Evolutionary conservation across 1,140 invertebrate species (phyloP), one percentile per base, ranked within the genome.

Genomic region (Zaprionus inermis): DNA sequence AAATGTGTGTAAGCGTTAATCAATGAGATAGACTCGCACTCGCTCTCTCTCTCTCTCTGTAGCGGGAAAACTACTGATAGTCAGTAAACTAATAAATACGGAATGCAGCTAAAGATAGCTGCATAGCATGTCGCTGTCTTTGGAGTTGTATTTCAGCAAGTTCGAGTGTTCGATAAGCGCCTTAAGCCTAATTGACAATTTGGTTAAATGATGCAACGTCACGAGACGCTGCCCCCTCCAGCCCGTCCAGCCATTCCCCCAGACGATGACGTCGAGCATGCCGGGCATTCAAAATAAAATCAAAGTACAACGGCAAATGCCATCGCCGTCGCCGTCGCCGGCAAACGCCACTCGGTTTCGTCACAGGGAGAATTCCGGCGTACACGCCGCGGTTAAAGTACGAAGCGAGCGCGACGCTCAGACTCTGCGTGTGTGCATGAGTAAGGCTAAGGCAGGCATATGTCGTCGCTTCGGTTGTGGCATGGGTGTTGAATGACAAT

Each of bases 351-450:
- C 24, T 78, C 57, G 57, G 77, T 88, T 89, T 88, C 83, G 83
- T 89, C 83, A 88, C 77, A 80, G 84, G 89, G 88, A 88, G 88
- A 44, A 88, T 88, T 88, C 83, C 84, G 79, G 46, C 84, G 84
- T 79, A 83, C 80, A 73, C 55, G 81, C 72, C 20, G 41, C 60
- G 77, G 77, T 72, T 79, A 79, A 79, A 78, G 79, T 79, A 44
- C 67, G 46, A 60, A 30, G 18, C 10, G 44, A 12, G 18, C 44
- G 11, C 22, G 18, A n/a, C n/a, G 55, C 74, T 65, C 67, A 58
- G 64, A 57, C 68, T 63, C 22, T 63, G 72, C 22, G 34, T 82
- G 66, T 82, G 66, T 79, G 75, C 70, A 70, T 72, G 76, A 66
- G 46, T 55, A 65, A 58, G 60, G 32, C 55, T 2, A 6, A 28